Percentiles rank a stretch among this genome's conserved stretches.
phyloP scores from a whole-genome alignment of 2,113 vertebrate species.

The Ophiodon elongatus region DNA sequence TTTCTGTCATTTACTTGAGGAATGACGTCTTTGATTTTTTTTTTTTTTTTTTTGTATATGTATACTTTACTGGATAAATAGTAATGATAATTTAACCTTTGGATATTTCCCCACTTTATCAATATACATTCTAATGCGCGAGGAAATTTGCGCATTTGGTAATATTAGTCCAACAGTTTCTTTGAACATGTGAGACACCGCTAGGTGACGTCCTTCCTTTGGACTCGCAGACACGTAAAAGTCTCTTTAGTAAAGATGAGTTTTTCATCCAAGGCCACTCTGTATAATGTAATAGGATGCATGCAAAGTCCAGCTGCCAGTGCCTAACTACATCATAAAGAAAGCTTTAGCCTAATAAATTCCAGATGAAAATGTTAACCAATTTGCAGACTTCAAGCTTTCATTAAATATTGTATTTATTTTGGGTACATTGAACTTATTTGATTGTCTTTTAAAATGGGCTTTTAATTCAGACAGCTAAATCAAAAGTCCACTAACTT shows the following conservation, averaged over 20 bases:
- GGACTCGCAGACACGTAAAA: background rate
- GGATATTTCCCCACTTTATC: background rate
- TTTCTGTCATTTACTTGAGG: background rate
- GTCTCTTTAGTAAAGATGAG: background rate
- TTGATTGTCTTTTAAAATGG: background rate
- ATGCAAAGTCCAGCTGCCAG: background rate
- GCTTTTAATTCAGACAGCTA: background rate
- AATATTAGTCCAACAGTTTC: background rate
- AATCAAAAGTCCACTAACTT: background rate
- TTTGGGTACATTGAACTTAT: background rate
- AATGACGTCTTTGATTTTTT: background rate
- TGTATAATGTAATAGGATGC: background rate
- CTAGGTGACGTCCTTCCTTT: slow-evolving; percentile 8
- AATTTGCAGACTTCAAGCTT: background rate
- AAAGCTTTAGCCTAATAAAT: background rate
- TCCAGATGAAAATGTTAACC: background rate
- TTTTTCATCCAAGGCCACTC: background rate
- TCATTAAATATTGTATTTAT: background rate
- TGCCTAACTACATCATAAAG: background rate
- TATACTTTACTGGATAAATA: background rate
- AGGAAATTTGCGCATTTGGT: background rate
- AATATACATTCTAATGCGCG: background rate
- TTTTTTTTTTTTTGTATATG: too few relatives aligned
- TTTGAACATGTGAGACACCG: background rate
- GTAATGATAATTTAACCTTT: background rate